Conservation (phyloP, 1,140 invertebrate genomes). For the Lysiphlebus fabarum region DNA sequence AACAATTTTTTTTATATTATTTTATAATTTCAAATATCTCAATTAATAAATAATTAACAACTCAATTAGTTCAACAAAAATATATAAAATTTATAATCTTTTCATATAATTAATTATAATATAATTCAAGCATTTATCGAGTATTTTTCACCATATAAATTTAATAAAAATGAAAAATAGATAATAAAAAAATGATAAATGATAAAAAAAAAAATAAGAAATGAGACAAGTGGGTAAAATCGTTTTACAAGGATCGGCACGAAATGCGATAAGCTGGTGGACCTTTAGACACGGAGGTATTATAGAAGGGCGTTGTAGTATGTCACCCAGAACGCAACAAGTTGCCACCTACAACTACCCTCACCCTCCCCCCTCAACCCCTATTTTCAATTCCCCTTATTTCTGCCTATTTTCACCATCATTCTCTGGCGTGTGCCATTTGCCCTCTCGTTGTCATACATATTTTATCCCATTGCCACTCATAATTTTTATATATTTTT, state of each 20-base stretch:
- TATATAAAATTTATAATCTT: too few species aligned
- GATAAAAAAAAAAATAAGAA: background rate
- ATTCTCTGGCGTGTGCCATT: background rate
- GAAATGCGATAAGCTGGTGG: slow-evolving; percentile 30
- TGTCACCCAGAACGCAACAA: slow-evolving; percentile 44
- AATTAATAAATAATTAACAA: too few species aligned
- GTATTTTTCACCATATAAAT: too few species aligned
- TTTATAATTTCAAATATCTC: too few species aligned
- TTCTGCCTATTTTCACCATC: slow-evolving; percentile 17
- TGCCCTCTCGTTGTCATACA: slow-evolving; percentile 1
- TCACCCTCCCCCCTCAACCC: slow-evolving; percentile 18
- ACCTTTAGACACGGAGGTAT: slow-evolving; percentile 32
- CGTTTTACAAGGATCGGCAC: slow-evolving; percentile 14
- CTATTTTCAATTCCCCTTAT: slow-evolving; percentile 15
- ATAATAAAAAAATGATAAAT: slow-evolving; percentile 1
- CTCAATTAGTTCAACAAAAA: too few species aligned
- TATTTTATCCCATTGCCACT: slow-evolving; percentile 25
- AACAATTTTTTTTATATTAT: too few species aligned
- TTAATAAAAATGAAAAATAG: too few species aligned
- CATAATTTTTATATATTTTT: slow-evolving; percentile 11
- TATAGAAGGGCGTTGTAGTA: slow-evolving; percentile 38
- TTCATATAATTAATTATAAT: too few species aligned
- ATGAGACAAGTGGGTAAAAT: slow-evolving; percentile 19
- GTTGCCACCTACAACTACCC: slow-evolving; percentile 32
- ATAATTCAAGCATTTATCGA: too few species aligned